These are phyloP conservation scores for Saccostrea cuccullata DNA, from an alignment of 1,140 invertebrate genomes.

Conservation along the genomic window DNA sequence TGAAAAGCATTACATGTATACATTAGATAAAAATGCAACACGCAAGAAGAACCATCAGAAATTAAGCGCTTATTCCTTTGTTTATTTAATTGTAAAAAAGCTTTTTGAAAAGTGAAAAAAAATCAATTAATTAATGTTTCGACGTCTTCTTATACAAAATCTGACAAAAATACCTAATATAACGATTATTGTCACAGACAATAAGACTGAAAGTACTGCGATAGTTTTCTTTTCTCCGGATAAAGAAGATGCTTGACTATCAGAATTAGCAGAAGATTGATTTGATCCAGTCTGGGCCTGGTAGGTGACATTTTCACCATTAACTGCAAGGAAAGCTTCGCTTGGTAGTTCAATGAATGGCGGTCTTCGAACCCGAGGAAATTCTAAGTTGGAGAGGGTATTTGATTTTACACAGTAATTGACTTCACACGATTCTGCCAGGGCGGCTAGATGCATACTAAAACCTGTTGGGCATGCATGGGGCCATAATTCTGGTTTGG, in stretches of 20 bases:
- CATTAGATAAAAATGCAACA: too few species aligned
- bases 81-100: too few species aligned
- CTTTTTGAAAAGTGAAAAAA: too few species aligned
- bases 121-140: neutral
- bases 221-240: neutral
- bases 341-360: too few species aligned
- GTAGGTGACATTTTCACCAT: neutral
- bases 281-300: neutral
- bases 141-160: neutral
- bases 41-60: too few species aligned
- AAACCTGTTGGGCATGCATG: neutral
- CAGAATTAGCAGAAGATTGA: neutral
- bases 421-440: neutral
- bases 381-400: neutral
- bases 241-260: neutral
- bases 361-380: neutral
- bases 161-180: neutral
- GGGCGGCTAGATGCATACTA: neutral
- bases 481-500: neutral
- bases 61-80: too few species aligned
- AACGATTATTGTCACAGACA: neutral
- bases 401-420: conserved; percentile 7
- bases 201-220: neutral
- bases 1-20: too few species aligned
- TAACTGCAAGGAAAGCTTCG: neutral